phyloP scores from a whole-genome alignment of 2,113 vertebrate genomes.

The Varanus komodoensis region DNA sequence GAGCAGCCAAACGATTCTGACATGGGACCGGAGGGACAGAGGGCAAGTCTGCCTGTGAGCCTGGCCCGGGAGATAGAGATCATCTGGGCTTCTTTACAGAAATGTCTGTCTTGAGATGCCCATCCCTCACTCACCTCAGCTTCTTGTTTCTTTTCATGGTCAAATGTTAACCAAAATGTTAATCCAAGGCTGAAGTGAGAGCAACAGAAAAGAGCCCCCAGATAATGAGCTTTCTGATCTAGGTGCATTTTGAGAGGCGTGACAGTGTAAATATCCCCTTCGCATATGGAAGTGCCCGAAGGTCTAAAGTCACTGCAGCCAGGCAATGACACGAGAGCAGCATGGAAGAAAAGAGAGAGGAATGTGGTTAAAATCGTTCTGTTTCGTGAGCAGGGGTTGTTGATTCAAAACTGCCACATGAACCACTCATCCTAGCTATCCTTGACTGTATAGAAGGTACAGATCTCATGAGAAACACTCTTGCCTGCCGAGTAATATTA shows the following conservation, averaged over 20 bases:
- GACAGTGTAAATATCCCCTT: neutral
- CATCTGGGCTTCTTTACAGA: neutral
- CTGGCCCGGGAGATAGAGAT: neutral
- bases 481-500: conserved; percentile 8
- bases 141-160: neutral
- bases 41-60: neutral
- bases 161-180: neutral
- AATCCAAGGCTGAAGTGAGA: neutral
- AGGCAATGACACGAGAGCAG: neutral
- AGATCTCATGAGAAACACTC: neutral
- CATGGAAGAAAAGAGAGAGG: neutral
- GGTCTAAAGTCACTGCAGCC: neutral
- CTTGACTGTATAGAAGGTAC: neutral
- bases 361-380: neutral
- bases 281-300: neutral
- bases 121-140: neutral
- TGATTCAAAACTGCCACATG: neutral
- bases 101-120: neutral
- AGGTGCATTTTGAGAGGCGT: neutral
- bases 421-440: neutral
- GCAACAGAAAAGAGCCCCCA: neutral
- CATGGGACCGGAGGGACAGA: too few species aligned
- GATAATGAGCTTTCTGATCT: neutral
- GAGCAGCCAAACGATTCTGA: neutral
- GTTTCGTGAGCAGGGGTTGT: neutral